These are phyloP conservation scores for Lutraria rhynchaena DNA, from an alignment of 1,140 invertebrate species.

Conservation along the genomic window DNA sequence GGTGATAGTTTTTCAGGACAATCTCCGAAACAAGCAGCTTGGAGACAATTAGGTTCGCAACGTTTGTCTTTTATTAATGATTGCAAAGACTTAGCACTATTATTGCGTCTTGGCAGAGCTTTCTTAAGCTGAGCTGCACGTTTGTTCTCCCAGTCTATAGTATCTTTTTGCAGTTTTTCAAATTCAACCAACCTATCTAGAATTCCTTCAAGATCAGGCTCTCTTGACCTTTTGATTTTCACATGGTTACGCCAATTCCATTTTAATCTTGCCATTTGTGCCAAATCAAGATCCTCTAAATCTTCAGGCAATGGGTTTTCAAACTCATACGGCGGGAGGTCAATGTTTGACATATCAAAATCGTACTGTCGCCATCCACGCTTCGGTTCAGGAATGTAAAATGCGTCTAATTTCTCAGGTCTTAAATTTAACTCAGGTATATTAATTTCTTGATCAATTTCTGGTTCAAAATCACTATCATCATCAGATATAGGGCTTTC, in stretches of 20 bases:
- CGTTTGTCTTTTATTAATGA: slow-evolving; percentile 64
- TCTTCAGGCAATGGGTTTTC: slow-evolving; percentile 66
- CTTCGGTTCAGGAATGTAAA: slow-evolving; percentile 70
- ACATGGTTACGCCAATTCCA: slow-evolving; percentile 71
- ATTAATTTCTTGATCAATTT: slow-evolving; percentile 63
- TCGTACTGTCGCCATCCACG: slow-evolving; percentile 73
- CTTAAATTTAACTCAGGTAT: slow-evolving; percentile 70
- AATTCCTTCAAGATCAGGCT: slow-evolving; percentile 60
- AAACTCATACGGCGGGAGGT: slow-evolving; percentile 73
- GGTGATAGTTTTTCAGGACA: slow-evolving; percentile 74
- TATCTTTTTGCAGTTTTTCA: slow-evolving; percentile 75
- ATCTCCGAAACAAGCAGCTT: slow-evolving; percentile 76
- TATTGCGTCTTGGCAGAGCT: slow-evolving; percentile 46
- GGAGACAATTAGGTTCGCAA: slow-evolving; percentile 74
- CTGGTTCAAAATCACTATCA: slow-evolving; percentile 70
- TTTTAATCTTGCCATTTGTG: slow-evolving; percentile 67
- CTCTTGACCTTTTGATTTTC: slow-evolving; percentile 30
- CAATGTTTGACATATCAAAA: slow-evolving; percentile 73
- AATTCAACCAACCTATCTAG: slow-evolving; percentile 75
- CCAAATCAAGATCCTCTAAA: slow-evolving; percentile 69
- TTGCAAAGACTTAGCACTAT: slow-evolving; percentile 64
- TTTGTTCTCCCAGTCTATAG: slow-evolving; percentile 75
- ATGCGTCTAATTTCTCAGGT: slow-evolving; percentile 75
- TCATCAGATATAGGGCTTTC: slow-evolving; percentile 65
- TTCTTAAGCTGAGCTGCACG: slow-evolving; percentile 61